phyloP scores from a whole-genome alignment of 2,888 invertebrate species.

The Ectropis crepuscularia region DNA sequence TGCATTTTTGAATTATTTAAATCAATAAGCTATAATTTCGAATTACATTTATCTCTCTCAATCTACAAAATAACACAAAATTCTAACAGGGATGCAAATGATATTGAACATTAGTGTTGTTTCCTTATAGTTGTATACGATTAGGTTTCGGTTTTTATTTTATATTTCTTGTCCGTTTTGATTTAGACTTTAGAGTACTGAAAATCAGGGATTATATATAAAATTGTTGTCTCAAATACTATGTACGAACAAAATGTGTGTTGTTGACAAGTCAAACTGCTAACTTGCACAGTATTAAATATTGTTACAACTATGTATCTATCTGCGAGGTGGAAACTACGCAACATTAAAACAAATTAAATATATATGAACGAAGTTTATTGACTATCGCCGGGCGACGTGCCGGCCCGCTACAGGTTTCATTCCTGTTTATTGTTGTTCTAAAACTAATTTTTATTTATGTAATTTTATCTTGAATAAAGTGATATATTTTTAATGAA shows the following conservation, averaged over 20 bases:
- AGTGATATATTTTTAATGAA: conserved; percentile 75
- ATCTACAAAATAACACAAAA: conserved; percentile 5
- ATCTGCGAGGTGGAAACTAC: not conserved
- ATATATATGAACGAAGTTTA: not conserved
- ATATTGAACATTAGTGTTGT: conserved; percentile 32
- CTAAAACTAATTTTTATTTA: conserved; percentile 44
- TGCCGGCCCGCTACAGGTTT: conserved; percentile 20
- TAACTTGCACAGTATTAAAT: conserved; percentile 31
- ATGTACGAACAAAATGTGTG: conserved; percentile 29
- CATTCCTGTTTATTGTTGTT: conserved; percentile 1
- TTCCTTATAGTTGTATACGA: conserved; percentile 25
- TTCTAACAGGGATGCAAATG: conserved; percentile 32
- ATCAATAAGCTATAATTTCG: conserved; percentile 11
- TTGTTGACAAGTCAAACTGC: conserved; percentile 13
- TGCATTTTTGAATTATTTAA: conserved; percentile 9
- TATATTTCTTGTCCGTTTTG: conserved; percentile 13
- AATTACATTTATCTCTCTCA: not conserved
- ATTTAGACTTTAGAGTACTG: conserved; percentile 15
- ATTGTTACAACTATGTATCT: conserved; percentile 6
- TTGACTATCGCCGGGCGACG: conserved; percentile 2
- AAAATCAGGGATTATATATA: conserved; percentile 10
- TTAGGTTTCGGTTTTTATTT: conserved; percentile 16
- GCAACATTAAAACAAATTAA: not conserved
- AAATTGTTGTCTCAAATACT: conserved; percentile 41
- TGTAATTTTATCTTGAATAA: conserved; percentile 66